Base-by-base conservation (phyloP, 2,797 vertebrate genomes). In the Phrynocephalus guinanensis region DNA sequence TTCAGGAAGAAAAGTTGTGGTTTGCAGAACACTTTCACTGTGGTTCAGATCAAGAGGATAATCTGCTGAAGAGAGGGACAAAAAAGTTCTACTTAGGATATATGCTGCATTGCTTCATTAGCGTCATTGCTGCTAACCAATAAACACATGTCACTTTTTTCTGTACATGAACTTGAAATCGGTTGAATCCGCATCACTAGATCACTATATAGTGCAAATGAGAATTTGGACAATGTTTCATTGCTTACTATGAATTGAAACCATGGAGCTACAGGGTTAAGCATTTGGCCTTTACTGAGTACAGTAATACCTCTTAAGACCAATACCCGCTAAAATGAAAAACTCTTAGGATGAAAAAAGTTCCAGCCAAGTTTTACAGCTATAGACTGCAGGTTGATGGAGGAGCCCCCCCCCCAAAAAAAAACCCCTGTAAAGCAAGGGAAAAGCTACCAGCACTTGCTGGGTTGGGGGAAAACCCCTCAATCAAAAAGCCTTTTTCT, bases 1-100 rank as follows among this genome's bases (percentile, higher is more conserved):
- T 93, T 97, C 97, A 0, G 98, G 98, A 92, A 99, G 98, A 95
- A 98, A 99, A 1, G 98, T 98, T 44, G 98, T 97, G 92, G 98
- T 96, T 91, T 98, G 97, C 73, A 96, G 95, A 88, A 98, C 97
- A 3, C 97, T 98, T 86, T 98, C 98, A 0, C 97, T 99, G 95
- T 98, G 95, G 91, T 98, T 99, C 96, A 98, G 98, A 95, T 99
- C 98, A 93, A 99, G 97, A 86, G 97, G 92, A 94, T 99, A 99
- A 96, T 99, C 99, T 99, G 91, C 15, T 33, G 50, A 33, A 7
- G 11, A 11, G 20, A 72, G 33, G 52, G n/a, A 88, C 3, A 85
- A 82, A n/a, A 50, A 68, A 50, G 26, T 38, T 56, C 85, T 33
- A 76, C 1, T 82, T 66, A 72, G 87, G 82, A 44, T 6, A 52